Evolutionary conservation across 2,888 invertebrate species (phyloP), one percentile per base, ranked within the genome.

Genomic region (Magallana nippona): DNA sequence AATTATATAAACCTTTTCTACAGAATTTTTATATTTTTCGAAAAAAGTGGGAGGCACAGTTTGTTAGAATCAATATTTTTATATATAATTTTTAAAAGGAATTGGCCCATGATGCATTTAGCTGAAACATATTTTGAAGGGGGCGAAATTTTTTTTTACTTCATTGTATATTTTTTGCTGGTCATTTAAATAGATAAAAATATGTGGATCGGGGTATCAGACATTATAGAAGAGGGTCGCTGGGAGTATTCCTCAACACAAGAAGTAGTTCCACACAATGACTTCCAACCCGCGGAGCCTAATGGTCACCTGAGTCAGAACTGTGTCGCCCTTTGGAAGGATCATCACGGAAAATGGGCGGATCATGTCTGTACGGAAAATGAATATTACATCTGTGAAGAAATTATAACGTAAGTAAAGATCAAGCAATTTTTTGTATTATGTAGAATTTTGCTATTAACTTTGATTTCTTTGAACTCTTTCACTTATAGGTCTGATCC

Each of bases 231-330:
- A 15, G 71, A 71, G 32, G 71, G 8, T 3, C 22, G 71, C 22
- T 71, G 71, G 71, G 71, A 32, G 17, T 71, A 71, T 71, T 71
- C 60, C 19, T 60, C 71, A 15, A 15, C 11, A 15, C 71, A 71
- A 15, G 32, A 11, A 1, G 71, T 11, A 11, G 15, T 71, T 3
- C 13, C 71, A 11, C 5, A 27, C 13, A 71, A 71, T 13, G 27
- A 71, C 2, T 71, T 71, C 32, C 0, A 10, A 17, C 27, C 27
- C 0, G 32, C 15, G 2, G 71, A 71, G 32, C 71, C 71, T 0
- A 17, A 17, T 13, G 3, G 13, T 2, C 32, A 71, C 13, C 3
- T 44, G 8, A 15, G 13, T 27, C 27, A 15, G 32, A 71, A 71
- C 27, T 71, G 71, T 71, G 11, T 71, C 11, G 11, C 13, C 8